Evolutionary conservation across 2,888 invertebrate genomes (phyloP).

Genomic region (Meteorus colon): DNA sequence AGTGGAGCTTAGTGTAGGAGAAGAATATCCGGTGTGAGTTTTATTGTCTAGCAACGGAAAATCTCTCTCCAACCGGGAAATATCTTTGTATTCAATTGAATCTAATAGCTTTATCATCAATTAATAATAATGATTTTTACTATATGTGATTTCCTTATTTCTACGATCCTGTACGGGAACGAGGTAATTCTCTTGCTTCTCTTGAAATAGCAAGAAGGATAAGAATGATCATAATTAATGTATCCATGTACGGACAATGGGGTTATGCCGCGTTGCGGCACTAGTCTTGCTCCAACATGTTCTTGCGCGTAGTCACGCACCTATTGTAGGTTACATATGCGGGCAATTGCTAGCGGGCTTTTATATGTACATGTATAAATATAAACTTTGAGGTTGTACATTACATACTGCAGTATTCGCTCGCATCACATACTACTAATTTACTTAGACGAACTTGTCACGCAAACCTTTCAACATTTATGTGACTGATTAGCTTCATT

Average conservation of each 20-base stretch:
- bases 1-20: too few relatives aligned
- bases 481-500: constrained; percentile 27
- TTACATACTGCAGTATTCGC: constrained; percentile 10
- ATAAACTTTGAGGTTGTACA: constrained; percentile 2
- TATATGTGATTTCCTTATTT: too few relatives aligned
- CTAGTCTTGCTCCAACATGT: constrained; percentile 18
- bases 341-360: not conserved
- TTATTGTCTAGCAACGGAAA: too few relatives aligned
- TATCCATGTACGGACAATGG: not conserved
- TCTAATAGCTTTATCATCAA: too few relatives aligned
- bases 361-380: not conserved
- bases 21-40: too few relatives aligned
- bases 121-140: too few relatives aligned
- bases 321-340: not conserved
- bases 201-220: too few relatives aligned
- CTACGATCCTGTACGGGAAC: too few relatives aligned
- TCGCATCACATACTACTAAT: constrained; percentile 37
- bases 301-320: constrained; percentile 35
- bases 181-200: too few relatives aligned
- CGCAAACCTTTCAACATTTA: constrained; percentile 36
- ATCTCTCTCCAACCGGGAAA: too few relatives aligned
- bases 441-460: constrained; percentile 43
- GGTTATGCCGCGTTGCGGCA: constrained; percentile 30
- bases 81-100: too few relatives aligned
- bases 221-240: not conserved